These are phyloP conservation scores for Coptodon bakossiorum DNA, from an alignment of 2,113 vertebrate species.

Conservation along the genomic window DNA sequence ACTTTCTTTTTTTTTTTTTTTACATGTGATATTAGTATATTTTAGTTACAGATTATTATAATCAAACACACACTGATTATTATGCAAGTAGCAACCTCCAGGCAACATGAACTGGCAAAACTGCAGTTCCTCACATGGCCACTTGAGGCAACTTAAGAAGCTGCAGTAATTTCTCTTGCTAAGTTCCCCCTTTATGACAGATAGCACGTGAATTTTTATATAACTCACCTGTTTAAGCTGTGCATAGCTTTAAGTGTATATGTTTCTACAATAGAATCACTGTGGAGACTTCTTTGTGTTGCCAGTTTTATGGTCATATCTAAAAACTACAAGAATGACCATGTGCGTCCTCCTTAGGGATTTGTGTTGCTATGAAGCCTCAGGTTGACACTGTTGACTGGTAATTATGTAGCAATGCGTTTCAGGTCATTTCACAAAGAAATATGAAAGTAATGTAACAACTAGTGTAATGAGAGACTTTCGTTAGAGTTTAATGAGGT, in stretches of 20 bases:
- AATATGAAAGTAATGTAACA: background rate
- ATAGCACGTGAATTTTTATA: background rate
- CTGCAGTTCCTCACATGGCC: background rate
- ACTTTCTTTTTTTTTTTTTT: fast-evolving
- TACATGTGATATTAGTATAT: background rate
- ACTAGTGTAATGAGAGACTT: background rate
- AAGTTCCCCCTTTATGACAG: background rate
- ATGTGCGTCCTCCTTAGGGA: fast-evolving
- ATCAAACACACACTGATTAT: background rate
- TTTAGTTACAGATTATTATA: background rate
- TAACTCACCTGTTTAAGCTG: background rate
- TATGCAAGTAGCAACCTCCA: fast-evolving
- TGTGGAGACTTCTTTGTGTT: background rate
- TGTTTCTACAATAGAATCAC: background rate
- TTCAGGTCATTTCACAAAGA: background rate
- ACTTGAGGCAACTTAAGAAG: background rate
- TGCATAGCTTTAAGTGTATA: fast-evolving
- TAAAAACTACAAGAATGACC: background rate
- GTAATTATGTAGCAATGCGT: fast-evolving
- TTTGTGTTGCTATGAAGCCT: background rate
- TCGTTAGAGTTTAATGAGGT: background rate
- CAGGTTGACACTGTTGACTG: background rate
- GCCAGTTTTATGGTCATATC: background rate
- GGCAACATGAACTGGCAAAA: background rate
- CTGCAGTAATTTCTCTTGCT: background rate